Evolutionary conservation across 1,140 invertebrate genomes (phyloP), one percentile per base, ranked within the genome.

Genomic region (Delia radicum): DNA sequence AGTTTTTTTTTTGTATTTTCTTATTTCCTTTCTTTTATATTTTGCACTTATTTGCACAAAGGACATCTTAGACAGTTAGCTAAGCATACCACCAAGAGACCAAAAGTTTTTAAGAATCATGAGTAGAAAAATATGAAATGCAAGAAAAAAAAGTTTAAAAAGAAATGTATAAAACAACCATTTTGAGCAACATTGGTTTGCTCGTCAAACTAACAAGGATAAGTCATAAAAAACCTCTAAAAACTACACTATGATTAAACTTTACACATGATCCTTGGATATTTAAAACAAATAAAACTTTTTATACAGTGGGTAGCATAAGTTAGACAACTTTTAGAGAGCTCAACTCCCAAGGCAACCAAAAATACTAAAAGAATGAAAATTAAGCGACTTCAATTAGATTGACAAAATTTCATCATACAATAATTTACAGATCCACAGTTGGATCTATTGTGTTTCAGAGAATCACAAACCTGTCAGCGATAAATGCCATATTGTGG

Each of bases 51-150:
- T 18, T 24, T 21, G 24, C 29, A 69, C 29, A 69, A 69, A 24
- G 29, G 18, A 69, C n/a, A 33, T 69, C 65, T 33, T 37, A 69
- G 65, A 69, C 65, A 69, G 65, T 69, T 69, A 69, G 29, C 29
- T 33, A 69, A 69, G 65, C 31, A 15, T 37, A 69, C 6, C 65
- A 69, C n/a, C 65, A 37, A 37, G 65, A 37, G 65, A 69, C 65
- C 65, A 21, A 37, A 67, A 67, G 48, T 55, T 55, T 21, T 21
- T 55, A 55, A 55, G n/a, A 55, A 55, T 55, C 48, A 55, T 21
- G 24, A 55, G 48, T 55, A 55, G 18, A 55, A 55, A 55, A 55
- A 55, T 18, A 24, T 55, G 48, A 24, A 24, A 7, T n/a, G 21
- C 8, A 21, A 55, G 10, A 55, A 55, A 55, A 7, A 55, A 55